These are phyloP conservation scores for Ptychodera flava DNA, from an alignment of 35 echinoderm and acorn worm genomes.

Conservation along the genomic window DNA sequence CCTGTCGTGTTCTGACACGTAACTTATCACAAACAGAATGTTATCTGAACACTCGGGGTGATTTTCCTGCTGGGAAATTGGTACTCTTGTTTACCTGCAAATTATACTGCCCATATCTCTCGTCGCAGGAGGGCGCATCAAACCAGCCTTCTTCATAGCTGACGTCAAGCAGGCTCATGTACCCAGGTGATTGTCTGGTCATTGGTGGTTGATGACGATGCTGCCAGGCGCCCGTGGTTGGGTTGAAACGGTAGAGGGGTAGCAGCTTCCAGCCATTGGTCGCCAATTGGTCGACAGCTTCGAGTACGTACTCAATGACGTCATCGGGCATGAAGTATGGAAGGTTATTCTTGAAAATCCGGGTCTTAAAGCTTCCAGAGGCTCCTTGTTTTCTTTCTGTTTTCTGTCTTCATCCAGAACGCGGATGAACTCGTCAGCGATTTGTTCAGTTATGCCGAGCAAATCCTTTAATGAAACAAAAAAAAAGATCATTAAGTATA, in stretches of 20 bases:
- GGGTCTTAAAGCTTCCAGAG: slow-evolving; percentile 72
- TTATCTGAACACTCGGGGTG: too few relatives aligned
- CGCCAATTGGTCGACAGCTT: slow-evolving; percentile 73
- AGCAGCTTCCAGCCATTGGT: slow-evolving; percentile 77
- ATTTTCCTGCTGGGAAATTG: too few relatives aligned
- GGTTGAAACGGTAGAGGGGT: slow-evolving; percentile 70
- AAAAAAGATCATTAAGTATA: slow-evolving; percentile 8
- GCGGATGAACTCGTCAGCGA: slow-evolving; percentile 59
- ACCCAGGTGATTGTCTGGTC: slow-evolving; percentile 47
- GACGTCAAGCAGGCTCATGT: slow-evolving; percentile 71
- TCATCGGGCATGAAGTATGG: slow-evolving; percentile 83
- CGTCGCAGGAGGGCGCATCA: neutral
- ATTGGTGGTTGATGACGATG: slow-evolving; percentile 26
- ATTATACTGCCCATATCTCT: neutral
- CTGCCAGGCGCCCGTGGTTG: slow-evolving; percentile 73
- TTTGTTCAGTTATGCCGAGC: slow-evolving; percentile 75
- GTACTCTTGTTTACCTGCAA: too few relatives aligned
- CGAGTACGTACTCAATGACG: slow-evolving; percentile 71
- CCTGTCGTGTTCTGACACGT: too few relatives aligned
- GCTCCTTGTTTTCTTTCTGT: slow-evolving; percentile 66
- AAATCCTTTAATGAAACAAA: slow-evolving; percentile 56
- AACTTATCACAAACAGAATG: too few relatives aligned
- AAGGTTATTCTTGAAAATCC: slow-evolving; percentile 86
- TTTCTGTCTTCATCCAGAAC: slow-evolving; percentile 63
- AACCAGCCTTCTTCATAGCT: slow-evolving; percentile 52